phyloP scores from a whole-genome alignment of 1,140 invertebrate species.

The Cotesia typhae region DNA sequence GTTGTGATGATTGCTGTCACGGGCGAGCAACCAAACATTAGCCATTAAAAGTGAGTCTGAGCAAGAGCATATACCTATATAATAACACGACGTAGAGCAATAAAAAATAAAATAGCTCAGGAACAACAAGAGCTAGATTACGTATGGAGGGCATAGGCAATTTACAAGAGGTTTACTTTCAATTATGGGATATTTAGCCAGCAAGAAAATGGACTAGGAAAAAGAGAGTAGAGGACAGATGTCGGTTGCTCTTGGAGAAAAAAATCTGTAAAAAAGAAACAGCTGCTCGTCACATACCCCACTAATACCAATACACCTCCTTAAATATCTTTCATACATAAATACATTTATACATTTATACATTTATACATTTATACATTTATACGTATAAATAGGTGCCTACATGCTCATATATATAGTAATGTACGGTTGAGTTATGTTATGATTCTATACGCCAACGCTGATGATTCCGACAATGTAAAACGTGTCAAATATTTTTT shows the following conservation, averaged over 20 bases:
- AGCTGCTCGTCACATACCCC: constrained; percentile 25
- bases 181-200: not conserved
- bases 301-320: not conserved
- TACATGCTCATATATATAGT: not conserved
- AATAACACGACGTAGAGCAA: no score
- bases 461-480: no score
- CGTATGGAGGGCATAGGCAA: not conserved
- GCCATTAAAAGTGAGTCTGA: no score
- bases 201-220: constrained; percentile 23
- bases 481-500: constrained; percentile 21
- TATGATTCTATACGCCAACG: constrained; percentile 31
- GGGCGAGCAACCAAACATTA: no score
- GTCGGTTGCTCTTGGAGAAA: not conserved
- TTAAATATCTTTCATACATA: no score
- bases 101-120: no score
- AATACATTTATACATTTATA: no score
- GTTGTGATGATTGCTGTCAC: no score
- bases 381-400: no score
- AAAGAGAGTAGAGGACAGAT: constrained; percentile 25
- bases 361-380: not conserved
- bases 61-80: no score
- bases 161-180: not conserved
- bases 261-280: constrained; percentile 28
- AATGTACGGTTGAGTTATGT: constrained; percentile 37
- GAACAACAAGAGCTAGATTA: not conserved